Conservation (phyloP, 2,888 invertebrate genomes). For the Oxytorus armatus region DNA sequence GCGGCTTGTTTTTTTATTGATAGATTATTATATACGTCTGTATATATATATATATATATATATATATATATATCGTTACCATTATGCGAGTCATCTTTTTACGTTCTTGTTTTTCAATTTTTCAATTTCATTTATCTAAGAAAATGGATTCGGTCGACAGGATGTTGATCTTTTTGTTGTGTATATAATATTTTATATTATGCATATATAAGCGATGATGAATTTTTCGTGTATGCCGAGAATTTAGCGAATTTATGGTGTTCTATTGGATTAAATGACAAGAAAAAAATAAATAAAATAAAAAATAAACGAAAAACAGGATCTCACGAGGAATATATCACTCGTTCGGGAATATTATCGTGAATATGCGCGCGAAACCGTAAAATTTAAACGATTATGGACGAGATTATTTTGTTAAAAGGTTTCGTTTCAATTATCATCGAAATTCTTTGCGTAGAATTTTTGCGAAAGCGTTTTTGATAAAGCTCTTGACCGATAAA, state of each 20-base stretch:
- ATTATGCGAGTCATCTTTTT: conserved; percentile 40
- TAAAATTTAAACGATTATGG: conserved; percentile 34
- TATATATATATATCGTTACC: conserved; percentile 41
- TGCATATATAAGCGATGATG: conserved; percentile 23
- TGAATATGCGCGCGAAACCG: conserved; percentile 20
- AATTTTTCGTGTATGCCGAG: conserved; percentile 21
- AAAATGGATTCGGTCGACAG: conserved; percentile 63
- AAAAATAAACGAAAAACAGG: neutral
- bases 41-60: conserved; percentile 42
- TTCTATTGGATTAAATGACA: conserved; percentile 6
- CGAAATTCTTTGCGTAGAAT: conserved; percentile 24
- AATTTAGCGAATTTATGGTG: conserved; percentile 33
- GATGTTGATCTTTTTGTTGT: conserved; percentile 54
- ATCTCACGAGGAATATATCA: no score
- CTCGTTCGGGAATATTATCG: neutral
- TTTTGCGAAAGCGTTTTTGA: conserved; percentile 37
- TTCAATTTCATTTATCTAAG: conserved; percentile 60
- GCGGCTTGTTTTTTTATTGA: conserved; percentile 74
- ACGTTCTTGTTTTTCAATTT: conserved; percentile 27
- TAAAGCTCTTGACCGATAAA: conserved; percentile 22
- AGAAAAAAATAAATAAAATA: conserved; percentile 3
- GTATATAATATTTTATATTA: neutral
- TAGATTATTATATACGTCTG: no score
- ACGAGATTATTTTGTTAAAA: conserved; percentile 20
- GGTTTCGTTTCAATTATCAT: conserved; percentile 11